Base-by-base conservation (phyloP, 2,888 invertebrate genomes). In the Perizoma affinitatum region DNA sequence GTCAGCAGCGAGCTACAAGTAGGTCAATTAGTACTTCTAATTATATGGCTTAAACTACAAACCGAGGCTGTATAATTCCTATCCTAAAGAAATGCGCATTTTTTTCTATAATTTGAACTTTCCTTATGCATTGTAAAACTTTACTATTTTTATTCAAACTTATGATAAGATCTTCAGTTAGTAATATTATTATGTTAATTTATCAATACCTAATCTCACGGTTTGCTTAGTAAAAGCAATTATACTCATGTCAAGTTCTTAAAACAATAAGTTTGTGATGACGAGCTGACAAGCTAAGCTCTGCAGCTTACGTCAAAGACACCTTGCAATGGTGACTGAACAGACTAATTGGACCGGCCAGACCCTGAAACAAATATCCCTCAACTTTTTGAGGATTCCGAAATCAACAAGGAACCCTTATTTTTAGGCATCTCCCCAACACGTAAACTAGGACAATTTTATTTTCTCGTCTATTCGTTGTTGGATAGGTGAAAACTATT, bases 301-400 rank as follows among this genome's bases (percentile, higher is more conserved):
- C 22, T 22, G 44, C 36, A 38, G 56, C 44, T 56, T 56, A 50
- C 44, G 50, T 40, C 44, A 33, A 50, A 44, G 50, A 45, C 38
- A 38, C 49, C 56, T 45, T 45, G 44, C 38, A 41, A 49, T 43
- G 44, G n/a, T 45, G 44, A 40, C 34, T 50, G 44, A 45, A 44
- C 50, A 57, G 43, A 52, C 46, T 57, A 51, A 57, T 57, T 57
- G 45, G 51, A 57, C 46, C 38, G 35, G 50, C 45, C 42, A 45
- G 51, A 57, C 45, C n/a, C 41, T 51, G 8, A 41, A 49, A 55
- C 36, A 38, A 49, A 55, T 49, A 55, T 4, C 38, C 8, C 6
- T 7, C 38, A 38, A 3, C 6, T 38, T 38, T 38, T 54, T 22
- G 1, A 22, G 22, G 22, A 3, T 22, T 22, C 22, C 22, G 22